Percentiles rank a stretch among this genome's conserved stretches.
Evolutionary conservation across 1,140 invertebrate genomes (phyloP).

Genomic region (Lamellibrachia luymesi): DNA sequence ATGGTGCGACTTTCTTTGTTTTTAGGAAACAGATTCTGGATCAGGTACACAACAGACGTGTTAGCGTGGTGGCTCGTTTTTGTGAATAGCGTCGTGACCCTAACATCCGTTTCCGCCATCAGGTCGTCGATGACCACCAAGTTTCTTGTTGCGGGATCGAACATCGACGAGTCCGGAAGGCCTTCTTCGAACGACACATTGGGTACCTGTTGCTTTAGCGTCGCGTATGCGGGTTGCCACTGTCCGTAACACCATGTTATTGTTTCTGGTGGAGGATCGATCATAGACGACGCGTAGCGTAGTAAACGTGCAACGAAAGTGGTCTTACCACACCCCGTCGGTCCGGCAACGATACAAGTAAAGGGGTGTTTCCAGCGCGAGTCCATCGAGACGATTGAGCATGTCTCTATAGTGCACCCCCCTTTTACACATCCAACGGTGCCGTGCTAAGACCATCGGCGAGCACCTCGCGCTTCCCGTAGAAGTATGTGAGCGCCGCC

Average conservation of each 20-base stretch:
- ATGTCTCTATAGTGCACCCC: neutral
- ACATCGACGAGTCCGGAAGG: neutral
- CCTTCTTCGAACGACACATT: neutral
- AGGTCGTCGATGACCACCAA: conserved; percentile 2
- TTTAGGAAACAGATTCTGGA: conserved; percentile 8
- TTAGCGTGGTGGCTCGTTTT: neutral
- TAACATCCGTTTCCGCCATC: conserved; percentile 9
- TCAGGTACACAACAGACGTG: neutral
- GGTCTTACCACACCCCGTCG: neutral
- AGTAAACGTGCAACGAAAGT: neutral
- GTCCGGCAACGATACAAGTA: conserved; percentile 7
- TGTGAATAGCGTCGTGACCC: conserved; percentile 1
- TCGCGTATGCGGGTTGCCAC: neutral
- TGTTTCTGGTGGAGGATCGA: neutral
- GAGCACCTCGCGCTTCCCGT: too few relatives aligned
- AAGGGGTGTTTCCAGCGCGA: neutral
- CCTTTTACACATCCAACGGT: neutral
- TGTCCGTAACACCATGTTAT: neutral
- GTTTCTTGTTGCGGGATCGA: neutral
- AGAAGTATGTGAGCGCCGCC: too few relatives aligned
- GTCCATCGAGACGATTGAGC: neutral
- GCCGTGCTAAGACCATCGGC: too few relatives aligned
- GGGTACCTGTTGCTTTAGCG: neutral
- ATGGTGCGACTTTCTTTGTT: neutral
- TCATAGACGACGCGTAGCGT: neutral